Evolutionary conservation across 2,797 vertebrate genomes (phyloP).

Genomic region (Peromyscus eremicus): DNA sequence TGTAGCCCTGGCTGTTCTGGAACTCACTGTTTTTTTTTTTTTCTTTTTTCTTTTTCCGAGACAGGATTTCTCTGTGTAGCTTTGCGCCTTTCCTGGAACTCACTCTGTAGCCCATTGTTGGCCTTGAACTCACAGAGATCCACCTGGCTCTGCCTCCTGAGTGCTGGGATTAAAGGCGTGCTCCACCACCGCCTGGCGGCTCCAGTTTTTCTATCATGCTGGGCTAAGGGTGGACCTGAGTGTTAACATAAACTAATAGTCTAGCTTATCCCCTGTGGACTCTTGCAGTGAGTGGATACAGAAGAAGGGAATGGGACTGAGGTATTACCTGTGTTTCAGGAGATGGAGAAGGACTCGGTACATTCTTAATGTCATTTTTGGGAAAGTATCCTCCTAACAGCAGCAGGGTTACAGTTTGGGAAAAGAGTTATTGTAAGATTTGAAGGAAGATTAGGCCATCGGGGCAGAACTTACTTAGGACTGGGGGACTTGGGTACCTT

Average conservation of each 20-base stretch:
- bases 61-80: too few relatives aligned
- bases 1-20: too few relatives aligned
- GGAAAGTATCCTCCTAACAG: not conserved
- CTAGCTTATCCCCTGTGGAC: not conserved
- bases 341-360: not conserved
- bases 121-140: too few relatives aligned
- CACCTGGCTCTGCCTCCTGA: too few relatives aligned
- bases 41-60: too few relatives aligned
- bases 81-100: too few relatives aligned
- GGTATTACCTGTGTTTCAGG: not conserved
- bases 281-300: not conserved
- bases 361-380: not conserved
- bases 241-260: constrained; percentile 8
- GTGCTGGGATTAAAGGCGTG: too few relatives aligned
- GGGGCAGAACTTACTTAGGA: not conserved
- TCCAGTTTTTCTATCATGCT: not conserved
- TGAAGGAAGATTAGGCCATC: not conserved
- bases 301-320: not conserved
- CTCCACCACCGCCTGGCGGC: too few relatives aligned
- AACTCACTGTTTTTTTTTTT: too few relatives aligned
- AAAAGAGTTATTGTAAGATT: not conserved
- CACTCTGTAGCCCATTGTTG: too few relatives aligned
- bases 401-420: not conserved
- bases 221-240: not conserved
- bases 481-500: not conserved